A percentile compares a stretch with the other conserved stretches of the same genome.
Conservation (phyloP, 2,888 invertebrate species). For the Ganaspis brasiliensis region DNA sequence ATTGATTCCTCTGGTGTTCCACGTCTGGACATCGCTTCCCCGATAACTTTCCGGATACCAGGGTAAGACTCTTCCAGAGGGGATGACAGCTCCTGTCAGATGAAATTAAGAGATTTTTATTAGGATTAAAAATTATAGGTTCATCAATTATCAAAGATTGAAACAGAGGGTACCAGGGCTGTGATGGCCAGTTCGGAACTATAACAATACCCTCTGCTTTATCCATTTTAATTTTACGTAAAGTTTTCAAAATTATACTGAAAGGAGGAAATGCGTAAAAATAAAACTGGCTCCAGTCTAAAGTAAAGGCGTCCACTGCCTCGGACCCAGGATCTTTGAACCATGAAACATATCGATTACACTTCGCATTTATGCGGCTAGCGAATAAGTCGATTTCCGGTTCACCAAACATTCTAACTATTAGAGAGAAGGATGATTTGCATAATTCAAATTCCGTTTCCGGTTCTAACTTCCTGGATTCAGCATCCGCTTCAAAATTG, state of each 20-base stretch:
- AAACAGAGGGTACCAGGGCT: slow-evolving; percentile 55
- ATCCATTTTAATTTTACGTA: slow-evolving; percentile 53
- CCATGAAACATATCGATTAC: slow-evolving; percentile 64
- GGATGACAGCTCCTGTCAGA: slow-evolving; percentile 42
- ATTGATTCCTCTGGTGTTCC: slow-evolving; percentile 51
- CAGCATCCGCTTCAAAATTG: neutral
- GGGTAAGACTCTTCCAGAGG: slow-evolving; percentile 45
- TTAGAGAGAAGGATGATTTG: neutral
- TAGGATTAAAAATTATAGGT: slow-evolving; percentile 15
- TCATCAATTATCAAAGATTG: slow-evolving; percentile 22
- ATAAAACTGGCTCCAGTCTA: slow-evolving; percentile 45
- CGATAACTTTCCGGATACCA: slow-evolving; percentile 60
- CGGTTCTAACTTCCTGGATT: neutral
- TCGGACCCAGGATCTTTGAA: slow-evolving; percentile 58
- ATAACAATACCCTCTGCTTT: slow-evolving; percentile 50
- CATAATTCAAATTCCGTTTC: neutral
- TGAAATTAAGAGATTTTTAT: slow-evolving; percentile 45
- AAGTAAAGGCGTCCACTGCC: slow-evolving; percentile 64
- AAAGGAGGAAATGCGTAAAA: slow-evolving; percentile 57
- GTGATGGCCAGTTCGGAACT: slow-evolving; percentile 53
- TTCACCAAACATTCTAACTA: neutral
- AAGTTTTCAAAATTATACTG: slow-evolving; percentile 45
- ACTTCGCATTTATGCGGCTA: slow-evolving; percentile 61
- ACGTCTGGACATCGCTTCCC: slow-evolving; percentile 52
- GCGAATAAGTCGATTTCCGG: slow-evolving; percentile 66